Evolutionary conservation across 64 coral and sea anemone genomes (phyloP), one percentile per base, ranked within the genome.

Genomic region (Montipora capricornis): DNA sequence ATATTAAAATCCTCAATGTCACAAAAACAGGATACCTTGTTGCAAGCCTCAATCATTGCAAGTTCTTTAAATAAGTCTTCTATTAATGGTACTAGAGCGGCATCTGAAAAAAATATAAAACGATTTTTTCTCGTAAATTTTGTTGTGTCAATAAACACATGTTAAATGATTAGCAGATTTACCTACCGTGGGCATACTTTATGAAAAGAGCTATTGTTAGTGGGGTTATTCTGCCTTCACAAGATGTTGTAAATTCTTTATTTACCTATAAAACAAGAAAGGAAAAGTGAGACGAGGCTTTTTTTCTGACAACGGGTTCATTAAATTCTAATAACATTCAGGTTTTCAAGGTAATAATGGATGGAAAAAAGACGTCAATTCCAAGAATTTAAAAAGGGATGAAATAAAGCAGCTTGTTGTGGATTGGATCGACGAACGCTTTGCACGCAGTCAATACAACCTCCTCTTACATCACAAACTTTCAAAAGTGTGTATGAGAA

Each of bases 11-110:
- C 6, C 53, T 57, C 6, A 57, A 57, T 8, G 11, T 57, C 11
- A 57, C 53, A 6, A 11, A 57, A 6, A 8, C 11, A 57, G 11
- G 37, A 37, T 83, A 97, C 95, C 84, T 94, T 97, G 73, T 97
- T 97, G 26, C 95, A 94, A 26, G 92, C 77, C 49, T 95, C 92
- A n/a, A 96, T 99, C 73, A 95, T 91, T 4, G 97, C 89, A 16
- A 99, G 88, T 88, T 99, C 94, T 77, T 96, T 99, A 17, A 99
- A 99, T 20, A 99, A 88, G 22, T 96, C 95, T 81, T 99, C 97
- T 84, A 99, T 94, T 44, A 99, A 66, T 2, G 97, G 97, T 60
- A 93, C 89, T 12, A 99, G 88, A 66, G 88, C 94, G 17, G 92
- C 89, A 80, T 99, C 97, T 99, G 75, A 19, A 93, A 75, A 84